These are phyloP conservation scores for Pseudorectes ferrugineus DNA, from an alignment of 2,113 vertebrate genomes.

Conservation along the genomic window DNA sequence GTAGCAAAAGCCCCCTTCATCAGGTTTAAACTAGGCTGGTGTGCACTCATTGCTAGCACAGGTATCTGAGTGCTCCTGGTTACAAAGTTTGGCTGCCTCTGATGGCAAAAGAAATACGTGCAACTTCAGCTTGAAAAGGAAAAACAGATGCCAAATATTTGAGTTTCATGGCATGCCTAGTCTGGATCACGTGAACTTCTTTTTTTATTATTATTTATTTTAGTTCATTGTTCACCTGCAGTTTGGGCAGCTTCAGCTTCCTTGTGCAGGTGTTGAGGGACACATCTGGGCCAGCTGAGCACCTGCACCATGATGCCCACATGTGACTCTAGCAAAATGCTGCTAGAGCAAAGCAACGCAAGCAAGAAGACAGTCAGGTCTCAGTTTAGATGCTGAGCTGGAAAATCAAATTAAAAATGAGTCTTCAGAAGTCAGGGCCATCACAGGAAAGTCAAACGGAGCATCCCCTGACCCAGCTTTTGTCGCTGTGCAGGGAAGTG, in stretches of 20 bases:
- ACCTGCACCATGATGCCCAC: rapidly evolving
- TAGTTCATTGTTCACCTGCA: not conserved
- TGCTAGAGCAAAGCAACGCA: not conserved
- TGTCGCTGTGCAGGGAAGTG: not conserved
- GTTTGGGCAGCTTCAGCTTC: not conserved
- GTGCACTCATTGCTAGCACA: not conserved
- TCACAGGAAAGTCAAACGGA: not conserved
- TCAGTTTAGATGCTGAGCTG: not conserved
- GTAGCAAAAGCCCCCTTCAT: not conserved
- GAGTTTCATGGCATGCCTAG: not conserved
- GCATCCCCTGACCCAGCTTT: not conserved
- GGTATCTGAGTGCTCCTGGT: not conserved
- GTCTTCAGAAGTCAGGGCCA: not conserved
- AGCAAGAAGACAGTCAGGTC: not conserved
- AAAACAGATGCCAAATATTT: not conserved
- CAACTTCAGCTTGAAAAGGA: not conserved
- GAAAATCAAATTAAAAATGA: not conserved
- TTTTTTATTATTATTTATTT: not conserved
- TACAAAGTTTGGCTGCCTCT: not conserved
- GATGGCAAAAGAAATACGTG: not conserved
- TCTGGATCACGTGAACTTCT: not conserved
- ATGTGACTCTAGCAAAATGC: not conserved
- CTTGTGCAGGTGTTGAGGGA: not conserved
- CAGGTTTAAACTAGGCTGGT: not conserved
- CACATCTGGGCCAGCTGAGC: not conserved